phyloP scores from a whole-genome alignment of 2,113 vertebrate species.

The Hymenochirus boettgeri region DNA sequence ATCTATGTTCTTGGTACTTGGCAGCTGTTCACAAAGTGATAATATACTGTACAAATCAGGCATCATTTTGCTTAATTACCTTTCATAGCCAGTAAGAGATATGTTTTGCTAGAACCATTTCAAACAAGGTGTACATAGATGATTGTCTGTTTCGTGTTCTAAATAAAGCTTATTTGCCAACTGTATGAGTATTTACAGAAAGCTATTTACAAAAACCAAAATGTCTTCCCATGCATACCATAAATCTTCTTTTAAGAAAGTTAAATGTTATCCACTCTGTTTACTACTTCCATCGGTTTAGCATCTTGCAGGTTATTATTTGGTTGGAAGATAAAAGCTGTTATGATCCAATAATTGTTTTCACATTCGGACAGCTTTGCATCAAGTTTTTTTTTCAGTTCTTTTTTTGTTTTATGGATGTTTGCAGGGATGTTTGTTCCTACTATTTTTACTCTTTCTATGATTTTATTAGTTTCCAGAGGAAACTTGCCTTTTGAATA shows the following conservation, averaged over 20 bases:
- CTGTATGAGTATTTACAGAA: background rate
- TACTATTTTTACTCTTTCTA: background rate
- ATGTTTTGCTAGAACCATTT: slow-evolving; percentile 8
- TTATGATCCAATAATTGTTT: slow-evolving; percentile 1
- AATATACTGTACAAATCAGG: slow-evolving; percentile 23
- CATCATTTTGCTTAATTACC: slow-evolving; percentile 24
- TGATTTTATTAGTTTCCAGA: slow-evolving; percentile 34
- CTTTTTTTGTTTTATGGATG: background rate
- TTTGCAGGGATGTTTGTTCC: background rate
- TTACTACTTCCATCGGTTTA: background rate
- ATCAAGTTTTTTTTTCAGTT: background rate
- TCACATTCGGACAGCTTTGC: background rate
- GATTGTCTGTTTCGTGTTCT: background rate
- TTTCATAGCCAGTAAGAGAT: slow-evolving; percentile 24
- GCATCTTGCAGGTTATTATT: background rate
- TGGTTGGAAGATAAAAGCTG: background rate
- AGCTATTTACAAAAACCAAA: slow-evolving; percentile 5
- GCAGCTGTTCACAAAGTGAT: slow-evolving; percentile 23
- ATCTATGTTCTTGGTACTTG: slow-evolving; percentile 22
- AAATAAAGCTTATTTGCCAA: slow-evolving; percentile 5
- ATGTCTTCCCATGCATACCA: slow-evolving; percentile 1
- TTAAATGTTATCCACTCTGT: too few relatives aligned
- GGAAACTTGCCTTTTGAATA: slow-evolving; percentile 50
- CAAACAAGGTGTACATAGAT: background rate
- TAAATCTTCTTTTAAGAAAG: background rate